Conservation (phyloP, 2,888 invertebrate genomes). For the Agonopterix arenella region DNA sequence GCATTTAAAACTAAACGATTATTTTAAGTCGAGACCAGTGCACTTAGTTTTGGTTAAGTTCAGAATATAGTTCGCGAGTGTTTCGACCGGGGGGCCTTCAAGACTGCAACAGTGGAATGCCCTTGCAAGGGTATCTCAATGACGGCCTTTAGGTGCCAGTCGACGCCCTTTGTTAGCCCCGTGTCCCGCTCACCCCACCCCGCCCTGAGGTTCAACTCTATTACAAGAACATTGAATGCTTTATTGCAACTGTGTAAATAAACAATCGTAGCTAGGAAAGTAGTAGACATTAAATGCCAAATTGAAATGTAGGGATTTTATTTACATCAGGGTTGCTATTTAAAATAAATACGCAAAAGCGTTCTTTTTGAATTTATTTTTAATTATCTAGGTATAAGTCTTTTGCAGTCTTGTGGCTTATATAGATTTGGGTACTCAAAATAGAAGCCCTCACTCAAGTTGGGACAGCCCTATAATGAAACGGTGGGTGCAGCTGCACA, state of each 20-base stretch:
- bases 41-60: conserved; percentile 2
- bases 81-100: conserved; percentile 37
- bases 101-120: conserved; percentile 64
- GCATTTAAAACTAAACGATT: not conserved
- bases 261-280: conserved; percentile 23
- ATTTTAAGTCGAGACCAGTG: conserved; percentile 1
- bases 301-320: too few species aligned
- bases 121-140: conserved; percentile 69
- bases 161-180: conserved; percentile 61
- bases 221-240: conserved; percentile 15
- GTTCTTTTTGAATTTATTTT: too few species aligned
- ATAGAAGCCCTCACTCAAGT: too few species aligned
- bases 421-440: too few species aligned
- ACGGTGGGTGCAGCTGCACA: too few species aligned
- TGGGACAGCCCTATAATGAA: too few species aligned
- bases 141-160: conserved; percentile 65
- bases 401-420: too few species aligned
- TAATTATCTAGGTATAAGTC: too few species aligned
- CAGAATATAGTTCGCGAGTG: conserved; percentile 4
- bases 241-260: conserved; percentile 44
- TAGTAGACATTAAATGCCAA: too few species aligned
- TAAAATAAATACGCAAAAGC: too few species aligned
- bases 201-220: conserved; percentile 25
- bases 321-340: not conserved
- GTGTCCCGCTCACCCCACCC: conserved; percentile 31